These are phyloP conservation scores for Mesocentrotus franciscanus DNA, from an alignment of 53 echinoderm and acorn worm genomes.

Conservation along the genomic window DNA sequence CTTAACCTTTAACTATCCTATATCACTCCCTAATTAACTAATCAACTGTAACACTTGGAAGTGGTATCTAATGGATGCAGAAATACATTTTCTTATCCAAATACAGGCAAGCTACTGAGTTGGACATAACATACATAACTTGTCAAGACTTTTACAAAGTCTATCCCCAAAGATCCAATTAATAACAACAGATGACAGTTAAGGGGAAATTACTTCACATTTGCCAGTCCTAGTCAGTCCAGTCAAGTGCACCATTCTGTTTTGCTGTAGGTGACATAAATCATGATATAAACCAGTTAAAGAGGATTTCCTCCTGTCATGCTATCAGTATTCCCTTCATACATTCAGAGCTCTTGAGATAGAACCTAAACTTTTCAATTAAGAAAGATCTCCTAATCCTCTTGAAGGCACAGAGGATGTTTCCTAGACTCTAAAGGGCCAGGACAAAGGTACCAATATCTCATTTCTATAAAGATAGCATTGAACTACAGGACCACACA, in stretches of 20 bases:
- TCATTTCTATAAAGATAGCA: background rate
- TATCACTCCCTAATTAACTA: too few species aligned
- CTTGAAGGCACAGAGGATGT: background rate
- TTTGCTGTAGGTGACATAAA: background rate
- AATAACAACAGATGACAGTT: background rate
- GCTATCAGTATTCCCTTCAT: background rate
- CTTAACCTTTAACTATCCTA: too few species aligned
- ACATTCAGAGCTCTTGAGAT: background rate
- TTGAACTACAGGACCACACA: background rate
- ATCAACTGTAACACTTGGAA: too few species aligned
- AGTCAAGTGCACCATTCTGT: background rate
- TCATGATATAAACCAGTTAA: background rate
- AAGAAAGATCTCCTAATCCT: background rate
- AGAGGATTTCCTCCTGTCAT: slow-evolving; percentile 19
- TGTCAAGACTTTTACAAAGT: background rate
- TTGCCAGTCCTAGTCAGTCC: background rate
- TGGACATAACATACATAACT: background rate
- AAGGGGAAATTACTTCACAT: background rate
- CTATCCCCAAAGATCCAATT: background rate
- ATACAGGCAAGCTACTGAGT: too few species aligned
- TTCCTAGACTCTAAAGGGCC: background rate
- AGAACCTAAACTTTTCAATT: background rate
- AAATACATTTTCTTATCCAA: too few species aligned
- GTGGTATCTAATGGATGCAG: too few species aligned
- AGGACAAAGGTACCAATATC: background rate